Evolutionary conservation across 2,113 vertebrate species (phyloP), one percentile per base, ranked within the genome.

Genomic region (Onychostoma macrolepis): DNA sequence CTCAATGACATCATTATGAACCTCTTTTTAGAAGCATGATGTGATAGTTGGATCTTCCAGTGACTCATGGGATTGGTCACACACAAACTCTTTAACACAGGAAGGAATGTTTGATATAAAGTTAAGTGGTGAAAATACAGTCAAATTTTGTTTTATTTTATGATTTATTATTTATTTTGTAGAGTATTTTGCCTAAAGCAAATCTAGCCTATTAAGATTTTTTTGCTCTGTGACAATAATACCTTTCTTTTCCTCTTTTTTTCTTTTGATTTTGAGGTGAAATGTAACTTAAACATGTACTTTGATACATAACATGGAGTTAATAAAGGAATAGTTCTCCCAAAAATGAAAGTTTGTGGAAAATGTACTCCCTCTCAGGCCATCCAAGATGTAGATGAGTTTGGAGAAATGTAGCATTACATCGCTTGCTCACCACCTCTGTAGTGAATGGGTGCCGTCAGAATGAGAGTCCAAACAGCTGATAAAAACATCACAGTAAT

Each of bases 21-120:
- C 24, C 79, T 81, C 38, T 26, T 41, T 87, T 53, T 74, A 85
- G 77, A 45, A 75, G 30, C 30, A 76, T 85, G 87, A 88, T 80
- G 65, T 80, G 67, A 88, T 65, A 33, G 67, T 26, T 76, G 33
- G 45, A 41, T 53, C 58, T 80, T 80, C 48, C 81, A 72, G 30
- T 79, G 86, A 80, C 82, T 75, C 61, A 43, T 83, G 3, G 33
- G 83, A 72, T 83, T 72, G 63, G 82, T 45, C 69, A 17, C 79
- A 45, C 33, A 12, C 53, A 36, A 78, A 61, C 41, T 33, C 15
- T 36, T 38, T 24, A 19, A 67, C 69, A 33, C 2, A 38, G 26
- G 30, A 61, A 50, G 8, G 15, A 77, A 26, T 43, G 58, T 41
- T 79, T 48, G 12, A 41, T 43, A 3, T n/a, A 11, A 74, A n/a